phyloP scores from a whole-genome alignment of 2,113 vertebrate species.

The Agapornis roseicollis region DNA sequence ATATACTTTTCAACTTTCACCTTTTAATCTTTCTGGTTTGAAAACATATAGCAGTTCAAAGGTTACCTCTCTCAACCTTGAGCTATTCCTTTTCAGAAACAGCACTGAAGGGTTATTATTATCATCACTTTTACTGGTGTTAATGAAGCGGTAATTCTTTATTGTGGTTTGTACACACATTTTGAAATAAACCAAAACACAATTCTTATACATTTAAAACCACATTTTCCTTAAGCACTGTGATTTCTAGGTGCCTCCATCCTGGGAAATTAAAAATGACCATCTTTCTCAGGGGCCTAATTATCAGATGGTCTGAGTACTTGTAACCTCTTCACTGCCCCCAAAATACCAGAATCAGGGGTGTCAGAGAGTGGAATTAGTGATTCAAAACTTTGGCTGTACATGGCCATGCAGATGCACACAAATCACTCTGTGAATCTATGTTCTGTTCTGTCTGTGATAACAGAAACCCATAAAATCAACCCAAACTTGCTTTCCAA shows the following conservation, averaged over 20 bases:
- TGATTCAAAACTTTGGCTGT: conserved; percentile 14
- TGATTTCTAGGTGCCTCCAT: neutral
- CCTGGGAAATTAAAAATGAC: neutral
- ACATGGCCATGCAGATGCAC: neutral
- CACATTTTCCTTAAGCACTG: neutral
- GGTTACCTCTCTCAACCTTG: conserved; percentile 33
- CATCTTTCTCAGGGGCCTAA: neutral
- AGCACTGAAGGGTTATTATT: conserved; percentile 21
- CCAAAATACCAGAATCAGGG: conserved; percentile 2
- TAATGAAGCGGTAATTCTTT: conserved; percentile 35
- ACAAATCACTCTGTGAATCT: neutral
- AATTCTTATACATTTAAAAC: neutral
- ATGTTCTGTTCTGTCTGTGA: neutral
- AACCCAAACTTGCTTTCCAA: neutral
- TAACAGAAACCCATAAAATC: neutral
- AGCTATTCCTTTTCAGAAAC: conserved; percentile 42
- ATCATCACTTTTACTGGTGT: neutral
- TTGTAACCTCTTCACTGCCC: conserved; percentile 2
- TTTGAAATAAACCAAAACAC: conserved; percentile 19
- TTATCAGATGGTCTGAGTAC: conserved; percentile 8
- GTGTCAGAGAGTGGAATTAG: neutral
- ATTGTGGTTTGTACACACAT: conserved; percentile 6
- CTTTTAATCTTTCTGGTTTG: conserved; percentile 48
- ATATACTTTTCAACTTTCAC: conserved; percentile 63
- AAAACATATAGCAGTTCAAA: conserved; percentile 56